Base-by-base conservation (phyloP, 2,113 vertebrate species). In the Periophthalmus modestus region DNA sequence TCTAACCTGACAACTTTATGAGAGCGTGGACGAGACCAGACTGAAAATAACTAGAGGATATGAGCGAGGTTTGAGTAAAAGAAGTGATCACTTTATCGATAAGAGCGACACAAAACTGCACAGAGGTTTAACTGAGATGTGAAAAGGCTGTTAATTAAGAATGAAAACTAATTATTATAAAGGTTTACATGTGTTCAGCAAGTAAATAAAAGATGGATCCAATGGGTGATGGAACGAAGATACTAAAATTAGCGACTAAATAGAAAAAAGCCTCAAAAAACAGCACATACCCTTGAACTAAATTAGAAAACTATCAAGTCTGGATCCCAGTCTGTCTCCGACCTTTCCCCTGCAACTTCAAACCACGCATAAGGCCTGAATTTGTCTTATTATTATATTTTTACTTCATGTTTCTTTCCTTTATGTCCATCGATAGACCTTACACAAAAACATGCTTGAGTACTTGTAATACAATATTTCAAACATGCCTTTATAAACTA, bases 31-130 rank as follows among this genome's bases (percentile, higher is more conserved):
- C 62, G 71, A 72, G 66, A 39, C 1, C 23, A 67, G 77, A 48
- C 77, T 75, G 65, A 80, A 87, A 90, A 90, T 85, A 88, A 79
- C 82, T 79, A 86, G 70, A 74, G 68, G 61, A 62, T 68, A 14
- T 16, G 0, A 13, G 46, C 36, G 16, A 65, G 61, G 3, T 78
- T 43, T 61, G 59, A 48, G 19, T 50, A 70, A 34, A 46, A 1
- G 47, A 72, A 24, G 33, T 65, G 9, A 10, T 71, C 47, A n/a
- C 73, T 47, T 66, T 72, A 74, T 33, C 33, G 69, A 73, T 66
- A 65, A 70, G 65, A 46, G 34, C 43, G 36, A 5, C 14, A 61
- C 24, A 15, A 7, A 7, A 61, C 9, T 34, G 24, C 5, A 2
- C 55, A 58, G 0, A 24, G 0, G 21, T 58, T 58, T 3, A 2